Evolutionary conservation across 2,888 invertebrate species (phyloP).

Genomic region (Athalia rosae): DNA sequence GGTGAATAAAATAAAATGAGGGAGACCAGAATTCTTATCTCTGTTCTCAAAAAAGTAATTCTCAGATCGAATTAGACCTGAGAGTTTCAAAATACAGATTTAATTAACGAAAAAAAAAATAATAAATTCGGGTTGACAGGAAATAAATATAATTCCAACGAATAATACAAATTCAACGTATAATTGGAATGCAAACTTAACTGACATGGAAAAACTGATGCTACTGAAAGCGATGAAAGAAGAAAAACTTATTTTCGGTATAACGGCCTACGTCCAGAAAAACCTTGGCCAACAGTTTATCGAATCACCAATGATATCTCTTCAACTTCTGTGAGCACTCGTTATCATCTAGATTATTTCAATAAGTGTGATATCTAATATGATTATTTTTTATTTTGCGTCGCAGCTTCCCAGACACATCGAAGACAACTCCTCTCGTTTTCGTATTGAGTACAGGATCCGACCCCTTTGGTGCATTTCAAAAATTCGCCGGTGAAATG

Average conservation of each 20-base stretch:
- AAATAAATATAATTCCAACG: slow-evolving; percentile 76
- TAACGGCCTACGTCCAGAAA: slow-evolving; percentile 85
- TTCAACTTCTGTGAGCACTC: slow-evolving; percentile 78
- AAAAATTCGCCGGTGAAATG: slow-evolving; percentile 86
- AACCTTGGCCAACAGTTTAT: slow-evolving; percentile 88
- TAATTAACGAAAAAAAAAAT: too few species aligned
- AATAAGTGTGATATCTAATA: slow-evolving; percentile 29
- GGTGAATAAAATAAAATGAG: slow-evolving; percentile 72
- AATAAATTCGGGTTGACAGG: slow-evolving; percentile 74
- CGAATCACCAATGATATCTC: slow-evolving; percentile 86
- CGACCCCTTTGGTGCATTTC: slow-evolving; percentile 90
- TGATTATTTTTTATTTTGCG: too few species aligned
- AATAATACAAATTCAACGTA: slow-evolving; percentile 66
- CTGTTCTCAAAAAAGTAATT: too few species aligned
- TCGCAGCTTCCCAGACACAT: slow-evolving; percentile 82
- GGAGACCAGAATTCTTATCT: too few species aligned
- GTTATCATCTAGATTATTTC: slow-evolving; percentile 37
- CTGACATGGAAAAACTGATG: slow-evolving; percentile 87
- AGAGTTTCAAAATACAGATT: too few species aligned
- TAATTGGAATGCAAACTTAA: slow-evolving; percentile 81
- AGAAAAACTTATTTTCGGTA: slow-evolving; percentile 87
- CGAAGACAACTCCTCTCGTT: slow-evolving; percentile 84
- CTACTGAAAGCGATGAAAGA: slow-evolving; percentile 85
- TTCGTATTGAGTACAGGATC: slow-evolving; percentile 93
- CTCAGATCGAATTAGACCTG: too few species aligned